Base-by-base conservation (phyloP, 2,888 invertebrate genomes). In the Ommatoiulus sabulosus region DNA sequence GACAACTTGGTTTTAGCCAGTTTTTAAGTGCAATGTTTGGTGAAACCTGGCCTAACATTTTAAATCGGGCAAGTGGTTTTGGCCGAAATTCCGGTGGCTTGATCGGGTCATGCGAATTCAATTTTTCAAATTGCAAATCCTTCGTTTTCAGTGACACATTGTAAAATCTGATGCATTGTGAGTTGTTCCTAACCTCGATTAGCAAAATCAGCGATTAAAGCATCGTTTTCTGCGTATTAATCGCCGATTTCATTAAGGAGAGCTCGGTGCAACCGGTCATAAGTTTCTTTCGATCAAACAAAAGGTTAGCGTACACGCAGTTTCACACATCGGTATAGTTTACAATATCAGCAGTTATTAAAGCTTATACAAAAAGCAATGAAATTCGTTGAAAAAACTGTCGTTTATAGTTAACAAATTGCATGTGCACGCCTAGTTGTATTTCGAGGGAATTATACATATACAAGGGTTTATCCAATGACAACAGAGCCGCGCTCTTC, bases 81-180 rank as follows among this genome's bases (percentile, higher is more conserved):
- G 35, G 35, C 0, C 35, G 2, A 52, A 17, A 52, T 52, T 20
- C 20, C 7, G 63, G 10, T 72, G 20, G 24, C 7, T 10, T 7
- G 72, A 72, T 72, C 5, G 72, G 72, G 20, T 63, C 63, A 63
- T 63, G 17, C 7, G 20, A n/a, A n/a, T n/a, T 63, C 48, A 48
- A 63, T 63, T 63, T 63, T 63, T n/a, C 72, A 72, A 72, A 72
- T 72, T 72, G 10, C 8, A 72, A 72, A 72, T 72, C 72, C 10
- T 24, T 72, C 72, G 72, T 72, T 72, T 72, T 20, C 72, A 72
- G 72, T 72, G 72, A 72, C 72, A 72, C 72, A 72, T 72, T 72
- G 72, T 72, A 72, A 72, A 63, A 72, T 24, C 72, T 72, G 20
- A 72, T 72, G 35, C 35, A 35, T 35, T 7, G 63, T 20, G n/a